phyloP scores from a whole-genome alignment of 2,888 invertebrate species.

The Boloria selene region DNA sequence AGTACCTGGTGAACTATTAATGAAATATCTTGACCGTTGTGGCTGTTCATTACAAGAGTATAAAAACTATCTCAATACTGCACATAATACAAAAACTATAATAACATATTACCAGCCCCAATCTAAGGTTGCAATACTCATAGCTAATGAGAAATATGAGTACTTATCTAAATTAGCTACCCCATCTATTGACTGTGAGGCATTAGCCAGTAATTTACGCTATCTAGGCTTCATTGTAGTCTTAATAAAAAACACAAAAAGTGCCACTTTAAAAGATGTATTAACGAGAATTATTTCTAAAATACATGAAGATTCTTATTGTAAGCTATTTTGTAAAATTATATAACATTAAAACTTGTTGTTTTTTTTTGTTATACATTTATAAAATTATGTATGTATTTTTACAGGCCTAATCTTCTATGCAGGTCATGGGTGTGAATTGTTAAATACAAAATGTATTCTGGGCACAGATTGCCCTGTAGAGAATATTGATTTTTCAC shows the following conservation, averaged over 20 bases:
- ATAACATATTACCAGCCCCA: slow-evolving; percentile 62
- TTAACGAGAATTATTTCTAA: slow-evolving; percentile 54
- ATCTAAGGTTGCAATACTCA: slow-evolving; percentile 70
- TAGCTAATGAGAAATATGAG: slow-evolving; percentile 70
- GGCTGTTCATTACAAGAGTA: slow-evolving; percentile 59
- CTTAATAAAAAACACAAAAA: slow-evolving; percentile 60
- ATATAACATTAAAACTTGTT: neutral
- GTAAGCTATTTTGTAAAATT: slow-evolving; percentile 54
- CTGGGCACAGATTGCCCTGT: slow-evolving; percentile 73
- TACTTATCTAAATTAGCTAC: slow-evolving; percentile 68
- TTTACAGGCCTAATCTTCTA: slow-evolving; percentile 78
- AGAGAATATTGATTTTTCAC: slow-evolving; percentile 59
- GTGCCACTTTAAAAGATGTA: slow-evolving; percentile 52
- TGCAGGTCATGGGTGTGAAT: slow-evolving; percentile 81
- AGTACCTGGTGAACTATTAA: slow-evolving; percentile 64
- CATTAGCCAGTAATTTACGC: slow-evolving; percentile 59
- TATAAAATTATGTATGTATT: neutral
- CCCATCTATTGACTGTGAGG: slow-evolving; percentile 70
- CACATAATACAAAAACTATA: slow-evolving; percentile 51
- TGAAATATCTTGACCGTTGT: slow-evolving; percentile 61
- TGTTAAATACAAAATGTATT: slow-evolving; percentile 76
- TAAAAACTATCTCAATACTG: slow-evolving; percentile 49
- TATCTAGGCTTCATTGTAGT: slow-evolving; percentile 66
- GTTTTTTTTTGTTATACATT: neutral
- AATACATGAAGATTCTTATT: slow-evolving; percentile 69